Evolutionary conservation across 2,113 vertebrate genomes (phyloP).

Genomic region (Plestiodon gilberti): DNA sequence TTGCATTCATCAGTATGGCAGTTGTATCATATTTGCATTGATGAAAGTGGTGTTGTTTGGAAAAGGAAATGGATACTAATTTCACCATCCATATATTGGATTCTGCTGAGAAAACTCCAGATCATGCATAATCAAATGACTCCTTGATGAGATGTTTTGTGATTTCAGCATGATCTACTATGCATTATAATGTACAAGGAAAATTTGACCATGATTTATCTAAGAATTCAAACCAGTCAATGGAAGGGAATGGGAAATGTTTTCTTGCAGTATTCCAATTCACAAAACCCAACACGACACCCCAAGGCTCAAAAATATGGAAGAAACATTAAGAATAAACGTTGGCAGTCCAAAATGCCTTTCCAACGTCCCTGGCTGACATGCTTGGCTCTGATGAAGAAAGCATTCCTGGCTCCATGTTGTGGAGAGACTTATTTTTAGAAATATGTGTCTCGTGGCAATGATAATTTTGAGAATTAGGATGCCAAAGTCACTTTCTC

Average conservation of each 20-base stretch:
- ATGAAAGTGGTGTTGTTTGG: neutral
- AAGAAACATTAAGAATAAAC: neutral
- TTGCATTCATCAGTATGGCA: neutral
- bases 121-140: neutral
- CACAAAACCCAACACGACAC: neutral
- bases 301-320: neutral
- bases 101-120: neutral
- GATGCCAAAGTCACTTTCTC: conserved; percentile 29
- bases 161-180: neutral
- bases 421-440: conserved; percentile 9
- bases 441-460: conserved; percentile 19
- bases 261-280: neutral
- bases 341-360: neutral
- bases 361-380: neutral
- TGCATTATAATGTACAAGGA: neutral
- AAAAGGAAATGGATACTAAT: neutral
- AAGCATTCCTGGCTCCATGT: neutral
- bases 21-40: neutral
- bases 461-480: conserved; percentile 24
- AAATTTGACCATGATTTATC: neutral
- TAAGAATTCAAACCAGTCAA: neutral
- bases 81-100: neutral
- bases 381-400: neutral
- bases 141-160: too few species aligned
- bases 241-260: neutral